Evolutionary conservation across 2,888 invertebrate species (phyloP).

Genomic region (Lithophane ornitopus): DNA sequence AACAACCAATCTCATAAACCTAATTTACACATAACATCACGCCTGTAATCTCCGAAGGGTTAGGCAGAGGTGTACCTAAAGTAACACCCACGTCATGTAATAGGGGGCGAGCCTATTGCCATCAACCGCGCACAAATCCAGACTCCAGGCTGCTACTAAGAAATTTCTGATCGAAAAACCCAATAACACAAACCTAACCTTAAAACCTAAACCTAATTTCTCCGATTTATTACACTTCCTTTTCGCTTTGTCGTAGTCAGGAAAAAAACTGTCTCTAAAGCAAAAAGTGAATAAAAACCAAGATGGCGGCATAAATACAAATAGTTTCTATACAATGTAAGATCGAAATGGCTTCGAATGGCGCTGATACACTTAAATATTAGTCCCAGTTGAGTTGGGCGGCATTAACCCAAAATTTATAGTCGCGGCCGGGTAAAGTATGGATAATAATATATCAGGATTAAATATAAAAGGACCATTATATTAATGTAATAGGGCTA

Average conservation of each 20-base stretch:
- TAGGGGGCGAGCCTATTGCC: no score
- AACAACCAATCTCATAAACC: background rate
- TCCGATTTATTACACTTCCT: background rate
- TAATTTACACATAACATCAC: no score
- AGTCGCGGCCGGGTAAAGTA: constrained; percentile 48
- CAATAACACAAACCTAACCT: no score
- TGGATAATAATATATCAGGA: constrained; percentile 65
- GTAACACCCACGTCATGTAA: no score
- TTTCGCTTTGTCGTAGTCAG: background rate
- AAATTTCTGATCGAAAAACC: no score
- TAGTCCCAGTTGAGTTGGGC: constrained; percentile 61
- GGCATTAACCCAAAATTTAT: constrained; percentile 60
- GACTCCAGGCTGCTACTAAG: no score
- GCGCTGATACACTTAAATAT: constrained; percentile 61
- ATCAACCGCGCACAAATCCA: no score
- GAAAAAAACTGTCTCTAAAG: background rate
- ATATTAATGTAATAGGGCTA: constrained; percentile 35
- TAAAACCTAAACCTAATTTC: background rate
- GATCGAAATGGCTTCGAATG: constrained; percentile 46
- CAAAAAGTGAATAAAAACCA: background rate
- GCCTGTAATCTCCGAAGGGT: no score
- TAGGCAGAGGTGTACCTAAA: no score
- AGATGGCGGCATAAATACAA: background rate
- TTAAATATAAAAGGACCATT: constrained; percentile 58
- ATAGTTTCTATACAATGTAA: constrained; percentile 33